Percentiles rank a stretch among this genome's conserved stretches.
phyloP scores from a whole-genome alignment of 2,797 vertebrate genomes.

The Gephyroberyx darwinii region DNA sequence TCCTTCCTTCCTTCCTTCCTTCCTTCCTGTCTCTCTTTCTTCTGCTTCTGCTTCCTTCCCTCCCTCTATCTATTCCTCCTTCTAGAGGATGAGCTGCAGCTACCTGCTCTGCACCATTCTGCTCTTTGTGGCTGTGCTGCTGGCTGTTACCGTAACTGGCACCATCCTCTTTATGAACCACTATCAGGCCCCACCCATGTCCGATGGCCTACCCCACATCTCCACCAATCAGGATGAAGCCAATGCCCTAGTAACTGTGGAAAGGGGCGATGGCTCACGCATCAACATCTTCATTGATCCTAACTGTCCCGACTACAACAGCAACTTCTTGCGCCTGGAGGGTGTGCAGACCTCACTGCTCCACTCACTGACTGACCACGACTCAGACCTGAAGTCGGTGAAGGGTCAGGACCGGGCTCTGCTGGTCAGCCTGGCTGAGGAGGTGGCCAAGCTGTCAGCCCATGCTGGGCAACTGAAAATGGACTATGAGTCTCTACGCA shows the following conservation, averaged over 20 bases:
- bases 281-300: slow-evolving; percentile 98
- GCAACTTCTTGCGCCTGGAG: slow-evolving; percentile 89
- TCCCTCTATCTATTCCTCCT: slow-evolving; percentile 24
- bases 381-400: slow-evolving; percentile 85
- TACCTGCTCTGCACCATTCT: slow-evolving; percentile 93
- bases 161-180: slow-evolving; percentile 97
- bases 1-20: neutral
- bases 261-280: slow-evolving; percentile 91
- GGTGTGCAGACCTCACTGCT: slow-evolving; percentile 91
- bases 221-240: slow-evolving; percentile 93
- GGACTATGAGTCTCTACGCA: slow-evolving; percentile 88
- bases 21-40: neutral
- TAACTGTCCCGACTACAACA: slow-evolving; percentile 91
- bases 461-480: slow-evolving; percentile 89
- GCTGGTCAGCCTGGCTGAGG: slow-evolving; percentile 89
- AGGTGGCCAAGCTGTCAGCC: slow-evolving; percentile 91
- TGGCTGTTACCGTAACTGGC: slow-evolving; percentile 91
- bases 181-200: slow-evolving; percentile 86
- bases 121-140: slow-evolving; percentile 91
- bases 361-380: slow-evolving; percentile 86
- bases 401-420: slow-evolving; percentile 89
- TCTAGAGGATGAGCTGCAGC: slow-evolving; percentile 92
- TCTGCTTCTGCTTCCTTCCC: neutral
- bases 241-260: slow-evolving; percentile 95
- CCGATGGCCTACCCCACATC: slow-evolving; percentile 89